Conservation (phyloP, 2,888 invertebrate genomes). For the Trachelus iudaicus region DNA sequence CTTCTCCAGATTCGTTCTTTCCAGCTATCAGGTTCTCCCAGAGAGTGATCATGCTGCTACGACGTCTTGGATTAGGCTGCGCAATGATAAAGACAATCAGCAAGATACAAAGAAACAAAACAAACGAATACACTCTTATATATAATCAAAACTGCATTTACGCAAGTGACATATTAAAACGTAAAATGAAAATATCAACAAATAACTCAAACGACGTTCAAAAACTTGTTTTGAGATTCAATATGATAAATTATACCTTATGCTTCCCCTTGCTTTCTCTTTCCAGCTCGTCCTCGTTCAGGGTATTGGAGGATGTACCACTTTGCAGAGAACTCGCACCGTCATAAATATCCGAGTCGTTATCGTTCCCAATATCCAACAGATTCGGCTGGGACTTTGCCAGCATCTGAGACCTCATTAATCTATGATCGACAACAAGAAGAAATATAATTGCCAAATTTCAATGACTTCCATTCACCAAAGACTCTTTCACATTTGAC, state of each 20-base stretch:
- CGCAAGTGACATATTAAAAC: neutral
- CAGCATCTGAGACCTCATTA: conserved; percentile 62
- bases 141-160: neutral
- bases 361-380: conserved; percentile 58
- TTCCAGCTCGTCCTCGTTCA: conserved; percentile 57
- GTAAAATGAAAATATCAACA: neutral
- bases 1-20: conserved; percentile 50
- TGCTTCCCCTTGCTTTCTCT: conserved; percentile 53
- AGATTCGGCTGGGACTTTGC: conserved; percentile 67
- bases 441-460: neutral
- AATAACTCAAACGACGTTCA: neutral
- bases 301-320: conserved; percentile 55
- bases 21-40: conserved; percentile 80
- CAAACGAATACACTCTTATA: neutral
- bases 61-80: conserved; percentile 63
- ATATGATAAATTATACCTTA: conserved; percentile 40
- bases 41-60: conserved; percentile 81
- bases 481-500: neutral
- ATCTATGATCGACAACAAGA: conserved; percentile 39
- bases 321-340: conserved; percentile 55
- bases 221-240: neutral
- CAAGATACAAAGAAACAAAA: neutral
- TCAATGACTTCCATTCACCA: neutral
- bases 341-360: conserved; percentile 60
- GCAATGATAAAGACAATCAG: conserved; percentile 21